Conservation (phyloP, 2,113 vertebrate genomes). For the Podilymbus podiceps region DNA sequence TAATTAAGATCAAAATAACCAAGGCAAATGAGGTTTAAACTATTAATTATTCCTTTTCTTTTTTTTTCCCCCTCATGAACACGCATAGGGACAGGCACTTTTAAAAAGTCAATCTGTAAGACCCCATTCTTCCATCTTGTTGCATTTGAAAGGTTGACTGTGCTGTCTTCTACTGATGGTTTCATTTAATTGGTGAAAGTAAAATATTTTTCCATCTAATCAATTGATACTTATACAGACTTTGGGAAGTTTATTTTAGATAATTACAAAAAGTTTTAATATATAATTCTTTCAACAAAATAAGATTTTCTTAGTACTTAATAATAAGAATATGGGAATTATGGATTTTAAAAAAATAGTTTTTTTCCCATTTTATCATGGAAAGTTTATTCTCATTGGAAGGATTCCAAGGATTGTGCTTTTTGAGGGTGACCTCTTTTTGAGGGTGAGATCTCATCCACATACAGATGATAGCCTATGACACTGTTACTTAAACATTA, state of each 20-base stretch:
- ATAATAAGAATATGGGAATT: neutral
- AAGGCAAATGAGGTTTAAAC: neutral
- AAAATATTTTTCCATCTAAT: neutral
- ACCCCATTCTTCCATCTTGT: neutral
- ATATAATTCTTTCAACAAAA: neutral
- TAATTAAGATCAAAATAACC: neutral
- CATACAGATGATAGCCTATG: neutral
- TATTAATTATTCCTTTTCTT: neutral
- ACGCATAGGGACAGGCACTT: neutral
- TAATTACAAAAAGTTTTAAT: neutral
- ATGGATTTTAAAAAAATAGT: neutral
- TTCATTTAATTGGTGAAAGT: neutral
- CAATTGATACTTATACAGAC: neutral
- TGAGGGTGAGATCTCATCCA: neutral
- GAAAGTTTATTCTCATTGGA: neutral
- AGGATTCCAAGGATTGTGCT: neutral
- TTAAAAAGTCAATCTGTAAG: neutral
- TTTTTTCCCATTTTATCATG: neutral
- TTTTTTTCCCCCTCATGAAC: neutral
- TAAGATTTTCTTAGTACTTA: neutral
- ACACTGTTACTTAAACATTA: neutral
- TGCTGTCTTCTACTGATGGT: neutral
- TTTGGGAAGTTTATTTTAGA: neutral
- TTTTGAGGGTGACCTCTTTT: neutral
- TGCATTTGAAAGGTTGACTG: neutral